These are phyloP conservation scores for Macrostomum cliftonense DNA, from an alignment of 2,888 invertebrate species.

Conservation along the genomic window DNA sequence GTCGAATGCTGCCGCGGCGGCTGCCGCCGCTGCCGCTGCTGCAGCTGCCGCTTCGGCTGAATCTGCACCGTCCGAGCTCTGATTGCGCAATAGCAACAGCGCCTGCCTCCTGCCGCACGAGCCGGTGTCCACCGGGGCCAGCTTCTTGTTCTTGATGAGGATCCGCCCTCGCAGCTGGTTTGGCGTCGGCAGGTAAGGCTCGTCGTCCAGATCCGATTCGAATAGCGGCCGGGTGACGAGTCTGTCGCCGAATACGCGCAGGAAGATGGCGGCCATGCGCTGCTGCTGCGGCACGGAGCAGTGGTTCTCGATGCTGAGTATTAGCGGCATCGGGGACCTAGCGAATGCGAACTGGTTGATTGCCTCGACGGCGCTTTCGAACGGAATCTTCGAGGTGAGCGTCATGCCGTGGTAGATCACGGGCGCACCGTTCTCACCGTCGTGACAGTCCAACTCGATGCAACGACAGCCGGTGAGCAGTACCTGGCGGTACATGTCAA, in stretches of 20 bases:
- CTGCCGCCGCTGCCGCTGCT: too few species aligned
- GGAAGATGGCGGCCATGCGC: constrained; percentile 77
- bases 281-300: constrained; percentile 80
- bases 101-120: too few species aligned
- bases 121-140: constrained; percentile 11
- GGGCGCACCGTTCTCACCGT: constrained; percentile 79
- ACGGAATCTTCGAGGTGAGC: constrained; percentile 67
- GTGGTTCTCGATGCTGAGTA: constrained; percentile 83
- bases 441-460: constrained; percentile 87
- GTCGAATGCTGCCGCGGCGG: too few species aligned
- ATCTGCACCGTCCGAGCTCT: too few species aligned
- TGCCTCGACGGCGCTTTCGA: constrained; percentile 65
- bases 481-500: constrained; percentile 72
- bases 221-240: constrained; percentile 69
- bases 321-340: constrained; percentile 71
- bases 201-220: constrained; percentile 68
- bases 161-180: constrained; percentile 68
- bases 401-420: constrained; percentile 90
- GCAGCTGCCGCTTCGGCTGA: too few species aligned
- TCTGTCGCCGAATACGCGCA: constrained; percentile 68
- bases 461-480: constrained; percentile 76
- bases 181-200: constrained; percentile 71
- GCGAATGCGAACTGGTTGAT: constrained; percentile 80
- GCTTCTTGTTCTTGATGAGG: constrained; percentile 65
- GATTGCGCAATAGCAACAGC: too few species aligned